These are phyloP conservation scores for Semnornis frantzii DNA, from an alignment of 2,113 vertebrate species.

Conservation along the genomic window DNA sequence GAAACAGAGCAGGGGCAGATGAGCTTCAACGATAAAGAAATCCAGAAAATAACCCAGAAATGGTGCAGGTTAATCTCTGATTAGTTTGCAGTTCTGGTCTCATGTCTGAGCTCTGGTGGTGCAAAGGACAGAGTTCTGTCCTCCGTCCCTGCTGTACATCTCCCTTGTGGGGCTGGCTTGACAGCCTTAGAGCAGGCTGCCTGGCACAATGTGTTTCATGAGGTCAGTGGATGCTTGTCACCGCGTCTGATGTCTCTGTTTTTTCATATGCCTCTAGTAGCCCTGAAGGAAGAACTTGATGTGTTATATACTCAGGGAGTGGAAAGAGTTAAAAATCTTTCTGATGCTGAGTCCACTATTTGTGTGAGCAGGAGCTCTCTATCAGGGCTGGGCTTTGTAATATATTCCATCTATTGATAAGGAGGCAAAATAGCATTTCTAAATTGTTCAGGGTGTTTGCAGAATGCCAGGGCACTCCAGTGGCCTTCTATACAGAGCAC, in stretches of 20 bases:
- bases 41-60: background rate
- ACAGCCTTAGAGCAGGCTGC: background rate
- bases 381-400: constrained; percentile 60
- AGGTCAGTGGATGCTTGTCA: background rate
- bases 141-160: background rate
- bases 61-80: background rate
- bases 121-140: background rate
- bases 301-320: background rate
- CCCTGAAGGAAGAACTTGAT: background rate
- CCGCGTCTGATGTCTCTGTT: background rate
- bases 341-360: constrained; percentile 13
- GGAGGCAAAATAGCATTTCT: constrained; percentile 58
- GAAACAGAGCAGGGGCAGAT: background rate
- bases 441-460: constrained; percentile 65
- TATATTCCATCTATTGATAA: constrained; percentile 63
- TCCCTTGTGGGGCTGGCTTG: background rate
- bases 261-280: background rate
- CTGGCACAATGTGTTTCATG: rapidly evolving
- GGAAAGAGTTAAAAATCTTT: constrained; percentile 43
- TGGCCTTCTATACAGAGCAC: constrained; percentile 26
- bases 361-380: constrained; percentile 38
- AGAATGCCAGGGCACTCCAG: constrained; percentile 53
- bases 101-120: rapidly evolving
- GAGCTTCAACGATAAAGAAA: rapidly evolving
- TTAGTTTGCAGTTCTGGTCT: background rate